Conservation (phyloP, 2,888 invertebrate genomes). For the Fissipunctia ypsillon region DNA sequence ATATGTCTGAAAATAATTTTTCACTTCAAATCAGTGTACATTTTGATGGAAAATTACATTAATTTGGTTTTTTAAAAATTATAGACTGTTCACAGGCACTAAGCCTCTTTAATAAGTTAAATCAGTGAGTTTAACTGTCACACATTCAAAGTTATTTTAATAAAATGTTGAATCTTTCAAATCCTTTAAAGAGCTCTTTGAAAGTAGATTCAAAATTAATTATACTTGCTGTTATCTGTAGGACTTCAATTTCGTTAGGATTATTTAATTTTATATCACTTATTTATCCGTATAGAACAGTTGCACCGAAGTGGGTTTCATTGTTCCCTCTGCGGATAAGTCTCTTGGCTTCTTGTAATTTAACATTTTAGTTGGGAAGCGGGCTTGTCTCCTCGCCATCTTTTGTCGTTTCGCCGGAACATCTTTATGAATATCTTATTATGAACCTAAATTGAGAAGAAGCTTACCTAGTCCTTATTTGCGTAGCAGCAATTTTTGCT, state of each 20-base stretch:
- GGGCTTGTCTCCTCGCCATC: slow-evolving; percentile 75
- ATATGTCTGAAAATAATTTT: not conserved
- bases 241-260: slow-evolving; percentile 43
- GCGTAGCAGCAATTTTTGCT: slow-evolving; percentile 83
- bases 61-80: not conserved
- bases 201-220: slow-evolving; percentile 46
- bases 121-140: slow-evolving; percentile 10
- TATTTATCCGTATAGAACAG: slow-evolving; percentile 59
- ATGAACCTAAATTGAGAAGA: slow-evolving; percentile 86
- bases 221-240: slow-evolving; percentile 30
- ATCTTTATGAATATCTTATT: slow-evolving; percentile 89
- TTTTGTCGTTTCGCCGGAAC: slow-evolving; percentile 81
- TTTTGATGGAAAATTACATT: not conserved
- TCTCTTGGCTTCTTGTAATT: slow-evolving; percentile 79
- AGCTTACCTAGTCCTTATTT: slow-evolving; percentile 87
- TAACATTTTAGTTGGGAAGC: slow-evolving; percentile 80
- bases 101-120: slow-evolving; percentile 1
- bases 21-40: not conserved
- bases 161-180: slow-evolving; percentile 9
- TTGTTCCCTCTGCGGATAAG: slow-evolving; percentile 71
- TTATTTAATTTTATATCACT: slow-evolving; percentile 55
- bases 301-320: slow-evolving; percentile 63
- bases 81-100: slow-evolving; percentile 1
- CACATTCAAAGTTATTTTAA: slow-evolving; percentile 7
- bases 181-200: slow-evolving; percentile 24